phyloP scores from a whole-genome alignment of 1,140 invertebrate genomes.

The Polyergus mexicanus region DNA sequence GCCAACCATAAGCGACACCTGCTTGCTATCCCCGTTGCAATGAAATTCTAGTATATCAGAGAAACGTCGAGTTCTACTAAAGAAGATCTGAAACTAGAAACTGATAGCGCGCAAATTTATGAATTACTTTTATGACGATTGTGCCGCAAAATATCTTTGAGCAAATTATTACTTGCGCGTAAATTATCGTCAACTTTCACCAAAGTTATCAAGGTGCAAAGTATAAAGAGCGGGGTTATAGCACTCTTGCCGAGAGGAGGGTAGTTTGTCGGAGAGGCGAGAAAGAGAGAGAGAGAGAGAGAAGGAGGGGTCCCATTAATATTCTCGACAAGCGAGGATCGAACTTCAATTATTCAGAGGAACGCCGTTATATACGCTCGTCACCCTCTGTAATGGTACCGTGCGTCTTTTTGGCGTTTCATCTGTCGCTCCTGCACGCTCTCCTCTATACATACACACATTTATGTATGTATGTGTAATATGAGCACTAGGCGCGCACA shows the following conservation, averaged over 20 bases:
- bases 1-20: slow-evolving; percentile 51
- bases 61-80: neutral
- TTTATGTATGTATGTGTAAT: neutral
- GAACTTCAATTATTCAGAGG: slow-evolving; percentile 78
- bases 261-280: neutral
- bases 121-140: neutral
- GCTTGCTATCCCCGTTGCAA: slow-evolving; percentile 38
- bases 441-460: slow-evolving; percentile 2
- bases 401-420: slow-evolving; percentile 77
- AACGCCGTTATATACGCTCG: slow-evolving; percentile 77
- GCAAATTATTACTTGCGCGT: neutral
- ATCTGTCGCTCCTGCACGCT: slow-evolving; percentile 62
- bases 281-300: neutral
- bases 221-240: slow-evolving; percentile 16
- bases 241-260: neutral
- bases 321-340: slow-evolving; percentile 76
- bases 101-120: neutral
- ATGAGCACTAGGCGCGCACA: too few relatives aligned
- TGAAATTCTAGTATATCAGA: slow-evolving; percentile 11
- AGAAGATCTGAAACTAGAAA: neutral
- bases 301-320: slow-evolving; percentile 66
- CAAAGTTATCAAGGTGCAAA: slow-evolving; percentile 46
- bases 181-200: slow-evolving; percentile 34
- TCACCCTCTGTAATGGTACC: slow-evolving; percentile 76
- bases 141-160: neutral